Conservation (phyloP, 2,113 vertebrate species). For the Esox niger region DNA sequence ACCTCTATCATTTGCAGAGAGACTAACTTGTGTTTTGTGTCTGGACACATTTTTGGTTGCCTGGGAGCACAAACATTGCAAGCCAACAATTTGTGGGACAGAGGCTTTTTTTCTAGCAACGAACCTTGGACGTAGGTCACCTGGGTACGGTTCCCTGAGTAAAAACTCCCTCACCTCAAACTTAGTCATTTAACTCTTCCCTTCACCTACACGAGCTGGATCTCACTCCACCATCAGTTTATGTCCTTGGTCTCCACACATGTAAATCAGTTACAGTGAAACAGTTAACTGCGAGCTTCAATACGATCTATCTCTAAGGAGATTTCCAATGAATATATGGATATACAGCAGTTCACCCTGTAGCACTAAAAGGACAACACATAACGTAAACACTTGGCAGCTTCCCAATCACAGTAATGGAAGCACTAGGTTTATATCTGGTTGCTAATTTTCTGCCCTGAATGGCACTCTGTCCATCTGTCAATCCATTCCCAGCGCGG, state of each 20-base stretch:
- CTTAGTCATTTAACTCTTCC: background rate
- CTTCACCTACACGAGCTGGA: background rate
- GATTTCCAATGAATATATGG: background rate
- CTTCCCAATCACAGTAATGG: conserved; percentile 55
- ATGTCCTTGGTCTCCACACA: too few species aligned
- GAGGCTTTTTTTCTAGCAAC: too few species aligned
- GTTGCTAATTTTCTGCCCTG: background rate
- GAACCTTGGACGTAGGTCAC: too few species aligned
- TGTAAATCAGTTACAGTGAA: background rate
- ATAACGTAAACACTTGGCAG: conserved; percentile 23
- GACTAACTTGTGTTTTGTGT: too few species aligned
- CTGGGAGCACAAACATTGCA: too few species aligned
- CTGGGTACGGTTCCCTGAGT: too few species aligned
- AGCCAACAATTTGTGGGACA: too few species aligned
- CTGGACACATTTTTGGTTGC: too few species aligned
- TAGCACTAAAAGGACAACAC: conserved; percentile 42
- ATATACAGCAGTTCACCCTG: conserved; percentile 5
- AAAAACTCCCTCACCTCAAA: too few species aligned
- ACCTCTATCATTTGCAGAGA: too few species aligned
- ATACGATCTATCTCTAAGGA: conserved; percentile 1
- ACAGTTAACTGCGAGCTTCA: too few species aligned
- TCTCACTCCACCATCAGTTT: too few species aligned
- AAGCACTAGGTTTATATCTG: conserved; percentile 22
- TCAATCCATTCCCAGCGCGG: background rate
- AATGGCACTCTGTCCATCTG: background rate